Base-by-base conservation (phyloP, 1,140 invertebrate species). In the Temnothorax longispinosus region DNA sequence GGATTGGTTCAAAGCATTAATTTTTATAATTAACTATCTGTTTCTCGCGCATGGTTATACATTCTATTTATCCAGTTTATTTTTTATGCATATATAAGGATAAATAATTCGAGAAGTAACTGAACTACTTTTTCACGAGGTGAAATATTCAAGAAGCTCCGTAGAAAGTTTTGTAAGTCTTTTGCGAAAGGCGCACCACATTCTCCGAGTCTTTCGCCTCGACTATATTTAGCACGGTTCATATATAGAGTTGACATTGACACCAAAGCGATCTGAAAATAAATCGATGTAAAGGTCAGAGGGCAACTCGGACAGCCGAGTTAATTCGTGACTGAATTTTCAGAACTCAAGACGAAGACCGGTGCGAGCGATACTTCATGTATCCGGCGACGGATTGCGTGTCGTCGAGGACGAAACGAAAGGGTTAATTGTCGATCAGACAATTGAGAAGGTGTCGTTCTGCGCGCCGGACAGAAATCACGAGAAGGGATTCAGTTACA, bases 391-490 rank as follows among this genome's bases (percentile, higher is more conserved):
- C 95, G 99, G 99, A 10, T 95, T 99, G 35, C 96, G 99, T 10
- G 99, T 99, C 1, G 99, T 99, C 0, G 99, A 99, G 95, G 99
- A 99, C 92, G 99, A 99, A 93, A 99, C 99, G 11, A 99, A 99
- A 96, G 99, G 99, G 41, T 96, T 99, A 67, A 99, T 99, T 88
- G 99, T 99, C 18, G 99, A 99, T 96, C 99, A 99, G 95, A 99
- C 99, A 4, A 99, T 99, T 87, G 99, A 99, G 94, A 99, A 99
- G 95, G 99, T 99, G 0, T 99, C 99, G 3, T 99, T 99, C 95
- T 99, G 99, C 96, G 99, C 99, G 10, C 99, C 99, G 0, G 99
- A 99, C 96, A 96, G 99, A 82, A 99, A 99, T 94, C 98, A 99
- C 93, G 99, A 99, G 91, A 98, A 98, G 89, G 99, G 99, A 13